phyloP scores from a whole-genome alignment of 1,140 invertebrate species.

The Tribolium madens region DNA sequence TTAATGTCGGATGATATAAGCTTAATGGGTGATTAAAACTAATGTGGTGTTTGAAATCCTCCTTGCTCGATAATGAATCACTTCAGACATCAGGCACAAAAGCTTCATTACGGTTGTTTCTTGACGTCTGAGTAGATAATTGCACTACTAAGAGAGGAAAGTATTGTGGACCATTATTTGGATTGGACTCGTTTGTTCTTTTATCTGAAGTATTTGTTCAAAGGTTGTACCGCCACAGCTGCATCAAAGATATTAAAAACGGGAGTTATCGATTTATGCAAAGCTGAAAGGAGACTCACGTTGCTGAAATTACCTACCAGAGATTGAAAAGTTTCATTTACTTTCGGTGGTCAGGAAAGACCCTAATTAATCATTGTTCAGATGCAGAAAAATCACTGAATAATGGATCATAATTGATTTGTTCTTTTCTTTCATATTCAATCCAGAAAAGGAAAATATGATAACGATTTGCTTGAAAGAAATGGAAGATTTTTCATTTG shows the following conservation, averaged over 20 bases:
- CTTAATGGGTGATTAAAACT: conserved; percentile 24
- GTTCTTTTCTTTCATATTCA: too few relatives aligned
- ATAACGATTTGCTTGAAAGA: too few relatives aligned
- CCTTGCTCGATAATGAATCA: conserved; percentile 35
- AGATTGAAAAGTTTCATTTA: neutral
- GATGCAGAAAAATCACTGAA: too few relatives aligned
- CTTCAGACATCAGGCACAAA: conserved; percentile 38
- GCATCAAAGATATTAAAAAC: neutral
- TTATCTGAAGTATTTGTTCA: conserved; percentile 11
- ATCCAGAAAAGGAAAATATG: too few relatives aligned
- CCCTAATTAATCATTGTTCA: neutral
- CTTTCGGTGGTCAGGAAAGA: neutral
- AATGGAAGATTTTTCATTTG: too few relatives aligned
- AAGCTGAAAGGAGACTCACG: neutral
- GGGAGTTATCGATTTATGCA: neutral
- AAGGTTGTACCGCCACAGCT: neutral
- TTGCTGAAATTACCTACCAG: neutral
- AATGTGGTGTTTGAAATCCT: conserved; percentile 35
- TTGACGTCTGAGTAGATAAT: conserved; percentile 44
- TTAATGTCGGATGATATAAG: neutral
- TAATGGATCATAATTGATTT: too few relatives aligned
- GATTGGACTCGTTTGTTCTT: conserved; percentile 25
- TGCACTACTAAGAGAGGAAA: conserved; percentile 38
- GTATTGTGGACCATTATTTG: conserved; percentile 26
- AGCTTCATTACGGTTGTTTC: conserved; percentile 41